Evolutionary conservation across 2,113 vertebrate genomes (phyloP).

Genomic region (Hippolais icterina): DNA sequence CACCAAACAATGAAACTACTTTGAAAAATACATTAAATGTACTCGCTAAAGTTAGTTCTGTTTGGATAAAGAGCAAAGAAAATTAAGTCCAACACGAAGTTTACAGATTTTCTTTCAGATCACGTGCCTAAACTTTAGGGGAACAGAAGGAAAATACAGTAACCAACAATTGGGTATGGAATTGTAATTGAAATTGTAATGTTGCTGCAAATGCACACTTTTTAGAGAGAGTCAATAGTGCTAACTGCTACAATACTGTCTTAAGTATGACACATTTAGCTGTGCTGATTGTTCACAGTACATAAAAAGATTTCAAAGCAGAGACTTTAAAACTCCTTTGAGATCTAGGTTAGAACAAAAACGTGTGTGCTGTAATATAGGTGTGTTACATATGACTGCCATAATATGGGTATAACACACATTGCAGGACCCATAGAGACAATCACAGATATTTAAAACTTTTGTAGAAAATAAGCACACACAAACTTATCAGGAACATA

Average conservation of each 20-base stretch:
- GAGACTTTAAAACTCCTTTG: neutral
- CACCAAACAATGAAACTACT: neutral
- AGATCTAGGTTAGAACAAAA: neutral
- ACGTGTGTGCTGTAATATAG: neutral
- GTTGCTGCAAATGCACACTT: neutral
- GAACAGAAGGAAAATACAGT: neutral
- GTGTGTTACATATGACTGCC: neutral
- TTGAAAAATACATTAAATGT: neutral
- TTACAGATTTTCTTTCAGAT: neutral
- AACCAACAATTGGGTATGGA: neutral
- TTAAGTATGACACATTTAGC: neutral
- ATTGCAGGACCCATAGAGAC: neutral
- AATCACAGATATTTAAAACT: neutral
- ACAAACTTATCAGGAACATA: neutral
- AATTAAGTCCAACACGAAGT: neutral
- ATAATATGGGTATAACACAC: neutral
- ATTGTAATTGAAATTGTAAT: neutral
- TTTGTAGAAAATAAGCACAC: neutral
- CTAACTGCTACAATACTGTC: neutral
- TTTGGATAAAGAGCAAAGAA: conserved; percentile 9
- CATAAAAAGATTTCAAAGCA: neutral
- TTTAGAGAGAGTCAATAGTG: neutral
- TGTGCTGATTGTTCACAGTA: neutral
- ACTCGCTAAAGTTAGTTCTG: neutral
- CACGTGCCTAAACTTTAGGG: neutral